Conservation (phyloP, 1,140 invertebrate genomes). For the Plutomurus gul region DNA sequence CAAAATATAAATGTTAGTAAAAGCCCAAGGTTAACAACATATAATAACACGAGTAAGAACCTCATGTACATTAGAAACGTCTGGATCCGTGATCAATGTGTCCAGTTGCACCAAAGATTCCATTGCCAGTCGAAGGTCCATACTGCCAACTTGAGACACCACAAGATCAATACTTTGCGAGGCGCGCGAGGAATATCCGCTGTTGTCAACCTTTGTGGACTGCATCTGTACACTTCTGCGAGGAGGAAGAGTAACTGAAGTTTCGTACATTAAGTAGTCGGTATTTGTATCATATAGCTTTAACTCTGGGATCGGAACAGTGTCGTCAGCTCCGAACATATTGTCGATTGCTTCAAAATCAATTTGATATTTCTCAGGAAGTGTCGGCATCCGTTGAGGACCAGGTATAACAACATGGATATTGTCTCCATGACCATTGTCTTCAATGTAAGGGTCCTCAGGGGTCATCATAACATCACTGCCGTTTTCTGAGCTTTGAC, state of each 20-base stretch:
- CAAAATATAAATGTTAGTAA: constrained; percentile 64
- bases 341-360: constrained; percentile 45
- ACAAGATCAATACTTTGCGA: constrained; percentile 59
- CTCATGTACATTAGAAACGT: constrained; percentile 28
- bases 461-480: neutral
- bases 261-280: constrained; percentile 36
- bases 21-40: neutral
- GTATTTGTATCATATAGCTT: constrained; percentile 46
- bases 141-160: constrained; percentile 70
- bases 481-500: neutral
- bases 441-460: neutral
- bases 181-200: constrained; percentile 54
- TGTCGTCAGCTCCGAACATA: constrained; percentile 45
- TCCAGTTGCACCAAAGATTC: constrained; percentile 72
- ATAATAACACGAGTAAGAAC: neutral
- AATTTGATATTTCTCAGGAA: constrained; percentile 46
- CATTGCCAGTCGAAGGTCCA: constrained; percentile 67
- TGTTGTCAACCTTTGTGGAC: constrained; percentile 54
- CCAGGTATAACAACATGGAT: neutral
- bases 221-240: neutral
- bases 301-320: constrained; percentile 33
- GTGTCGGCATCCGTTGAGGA: neutral
- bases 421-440: neutral
- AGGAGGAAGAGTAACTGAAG: constrained; percentile 34
- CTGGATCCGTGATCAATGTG: constrained; percentile 56